Base-by-base conservation (phyloP, 2,888 invertebrate species). In the Boloria euphrosyne region DNA sequence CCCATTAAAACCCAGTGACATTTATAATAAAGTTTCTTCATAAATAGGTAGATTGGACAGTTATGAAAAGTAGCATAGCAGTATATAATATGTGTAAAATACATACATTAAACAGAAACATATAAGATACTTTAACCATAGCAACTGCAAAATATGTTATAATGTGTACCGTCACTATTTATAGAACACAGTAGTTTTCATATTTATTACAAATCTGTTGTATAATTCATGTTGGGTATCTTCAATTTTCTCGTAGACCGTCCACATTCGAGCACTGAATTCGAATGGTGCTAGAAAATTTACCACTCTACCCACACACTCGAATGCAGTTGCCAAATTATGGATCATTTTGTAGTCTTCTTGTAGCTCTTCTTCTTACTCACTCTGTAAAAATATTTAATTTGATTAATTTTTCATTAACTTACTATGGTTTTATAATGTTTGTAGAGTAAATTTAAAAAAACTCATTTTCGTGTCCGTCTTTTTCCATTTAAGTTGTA, bases 281-380 rank as follows among this genome's bases (percentile, higher is more conserved):
- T 94, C 94, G 93, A 94, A 94, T 94, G 94, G 94, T 94, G 94
- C 94, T 94, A 94, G 94, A 94, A 87, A 87, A 87, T 80, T 72
- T 73, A 80, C 75, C 76, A 93, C 89, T 94, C 94, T 93, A 91
- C 80, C 86, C 94, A 94, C 94, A 91, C 94, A 92, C 91, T 93
- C 93, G 93, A 94, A 94, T 93, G 86, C 94, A 94, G 94, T 94
- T 87, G 93, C 93, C 94, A 91, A 91, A 92, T 83, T 75, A 85
- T 87, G 89, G 90, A 71, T 71, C 65, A 53, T 18, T 17, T 64
- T 47, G 51, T 67, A 38, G 22, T 61, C 57, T 27, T 59, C 54
- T 67, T 63, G 16, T 57, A 10, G 22, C 1, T 38, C 31, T 38
- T 38, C 31, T 38, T 38, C n/a, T n/a, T 7, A 38, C 31, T 38